A percentile compares a stretch with the other conserved stretches of the same genome.
Conservation (phyloP, 2,797 vertebrate genomes). For the Bovichtus variegatus region DNA sequence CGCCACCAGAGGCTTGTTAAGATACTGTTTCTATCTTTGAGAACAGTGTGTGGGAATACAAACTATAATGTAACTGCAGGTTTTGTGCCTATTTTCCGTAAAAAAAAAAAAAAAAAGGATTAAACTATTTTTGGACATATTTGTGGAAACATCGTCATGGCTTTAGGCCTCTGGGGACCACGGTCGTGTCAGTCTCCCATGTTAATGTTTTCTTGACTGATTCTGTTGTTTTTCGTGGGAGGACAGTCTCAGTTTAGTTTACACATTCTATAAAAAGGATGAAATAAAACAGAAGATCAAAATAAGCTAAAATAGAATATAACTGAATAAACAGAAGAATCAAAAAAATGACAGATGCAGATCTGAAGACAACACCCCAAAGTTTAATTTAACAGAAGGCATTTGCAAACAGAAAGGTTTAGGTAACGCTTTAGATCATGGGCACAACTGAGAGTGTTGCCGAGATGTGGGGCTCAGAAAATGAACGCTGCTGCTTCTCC, state of each 20-base stretch:
- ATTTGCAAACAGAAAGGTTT: neutral
- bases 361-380: neutral
- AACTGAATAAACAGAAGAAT: neutral
- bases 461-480: constrained; percentile 1
- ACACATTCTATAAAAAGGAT: neutral
- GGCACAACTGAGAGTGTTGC: too few species aligned
- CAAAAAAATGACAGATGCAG: neutral
- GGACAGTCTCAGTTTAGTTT: constrained; percentile 1
- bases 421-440: neutral
- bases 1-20: neutral
- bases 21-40: neutral
- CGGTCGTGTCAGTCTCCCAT: neutral
- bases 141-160: neutral
- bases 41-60: neutral
- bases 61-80: neutral
- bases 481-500: constrained; percentile 22
- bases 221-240: neutral
- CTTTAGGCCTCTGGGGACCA: neutral
- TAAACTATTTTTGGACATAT: neutral
- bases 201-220: neutral
- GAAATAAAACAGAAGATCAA: neutral
- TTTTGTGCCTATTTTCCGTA: neutral
- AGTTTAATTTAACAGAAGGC: neutral
- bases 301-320: neutral
- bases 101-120: too few species aligned